Evolutionary conservation across 2,888 invertebrate genomes (phyloP).

Genomic region (Syrphus vitripennis): DNA sequence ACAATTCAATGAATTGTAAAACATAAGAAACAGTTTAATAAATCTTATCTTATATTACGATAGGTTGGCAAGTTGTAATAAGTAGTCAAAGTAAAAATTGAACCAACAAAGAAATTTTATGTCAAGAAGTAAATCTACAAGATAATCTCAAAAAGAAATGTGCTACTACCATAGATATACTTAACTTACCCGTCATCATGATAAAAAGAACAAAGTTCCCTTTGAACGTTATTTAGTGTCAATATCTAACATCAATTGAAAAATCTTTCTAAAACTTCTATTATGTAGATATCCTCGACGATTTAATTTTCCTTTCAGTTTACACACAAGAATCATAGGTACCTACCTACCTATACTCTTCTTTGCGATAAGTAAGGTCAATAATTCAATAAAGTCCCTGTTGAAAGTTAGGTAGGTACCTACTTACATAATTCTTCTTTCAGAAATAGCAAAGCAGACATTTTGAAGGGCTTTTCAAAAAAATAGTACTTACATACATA

Average conservation of each 20-base stretch:
- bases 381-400: conserved; percentile 22
- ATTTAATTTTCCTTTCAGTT: background rate
- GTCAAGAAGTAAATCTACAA: no score
- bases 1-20: no score
- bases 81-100: no score
- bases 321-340: background rate
- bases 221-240: background rate
- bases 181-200: background rate
- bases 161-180: no score
- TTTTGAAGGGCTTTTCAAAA: conserved; percentile 47
- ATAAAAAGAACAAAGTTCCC: background rate
- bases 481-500: no score
- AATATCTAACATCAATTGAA: background rate
- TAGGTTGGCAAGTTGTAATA: no score
- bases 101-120: no score
- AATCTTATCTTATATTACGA: no score
- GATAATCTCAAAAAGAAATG: no score
- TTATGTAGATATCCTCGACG: background rate
- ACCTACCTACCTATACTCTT: background rate
- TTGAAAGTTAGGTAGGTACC: background rate
- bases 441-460: conserved; percentile 42
- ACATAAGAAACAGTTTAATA: no score
- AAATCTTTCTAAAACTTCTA: background rate
- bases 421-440: background rate
- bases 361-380: background rate